Percentiles rank a stretch among this genome's conserved stretches.
Conservation (phyloP, 2,113 vertebrate genomes). For the Pheucticus melanocephalus region DNA sequence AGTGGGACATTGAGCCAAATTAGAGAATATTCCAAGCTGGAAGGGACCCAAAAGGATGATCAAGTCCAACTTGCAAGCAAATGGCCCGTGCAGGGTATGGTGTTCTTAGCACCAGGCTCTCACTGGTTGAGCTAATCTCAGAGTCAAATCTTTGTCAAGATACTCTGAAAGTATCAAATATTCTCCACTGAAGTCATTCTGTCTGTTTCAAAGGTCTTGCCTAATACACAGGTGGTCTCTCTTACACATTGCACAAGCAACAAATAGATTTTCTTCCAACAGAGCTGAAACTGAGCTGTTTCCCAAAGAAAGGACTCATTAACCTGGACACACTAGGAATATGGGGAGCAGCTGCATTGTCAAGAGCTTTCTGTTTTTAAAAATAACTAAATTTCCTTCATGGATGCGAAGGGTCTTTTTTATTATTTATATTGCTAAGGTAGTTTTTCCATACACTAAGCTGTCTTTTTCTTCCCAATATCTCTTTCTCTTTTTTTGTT, state of each 20-base stretch:
- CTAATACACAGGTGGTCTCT: background rate
- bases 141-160: background rate
- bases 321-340: background rate
- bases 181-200: background rate
- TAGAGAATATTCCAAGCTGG: background rate
- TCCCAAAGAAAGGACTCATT: background rate
- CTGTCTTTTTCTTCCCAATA: background rate
- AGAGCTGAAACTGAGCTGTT: background rate
- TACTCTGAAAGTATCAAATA: background rate
- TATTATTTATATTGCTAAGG: background rate
- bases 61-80: background rate
- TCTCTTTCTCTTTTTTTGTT: background rate
- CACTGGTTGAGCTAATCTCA: background rate
- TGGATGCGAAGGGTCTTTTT: background rate
- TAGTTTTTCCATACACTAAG: background rate
- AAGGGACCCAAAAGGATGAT: background rate
- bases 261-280: background rate
- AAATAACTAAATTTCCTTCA: background rate
- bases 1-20: background rate
- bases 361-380: background rate
- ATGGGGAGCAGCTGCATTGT: background rate
- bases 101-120: background rate
- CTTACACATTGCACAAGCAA: background rate
- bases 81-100: background rate
- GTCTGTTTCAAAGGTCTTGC: background rate